phyloP scores from a whole-genome alignment of 1,140 invertebrate species.

The Musca vetustissima region DNA sequence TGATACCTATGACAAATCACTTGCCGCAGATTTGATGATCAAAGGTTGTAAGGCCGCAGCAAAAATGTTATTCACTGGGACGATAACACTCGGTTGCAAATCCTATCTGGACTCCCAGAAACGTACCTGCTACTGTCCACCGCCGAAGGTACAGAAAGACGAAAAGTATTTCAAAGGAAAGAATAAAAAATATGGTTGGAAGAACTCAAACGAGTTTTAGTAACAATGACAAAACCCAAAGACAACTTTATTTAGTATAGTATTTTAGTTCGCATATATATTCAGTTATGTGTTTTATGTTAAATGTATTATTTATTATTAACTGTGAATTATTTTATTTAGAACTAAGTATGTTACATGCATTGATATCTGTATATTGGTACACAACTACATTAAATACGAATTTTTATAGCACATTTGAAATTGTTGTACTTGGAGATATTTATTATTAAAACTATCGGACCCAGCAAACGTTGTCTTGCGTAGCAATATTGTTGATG shows the following conservation, averaged over 20 bases:
- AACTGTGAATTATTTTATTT: neutral
- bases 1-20: conserved; percentile 65
- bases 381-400: too few species aligned
- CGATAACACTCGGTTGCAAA: conserved; percentile 79
- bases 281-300: neutral
- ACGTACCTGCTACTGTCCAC: conserved; percentile 73
- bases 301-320: conserved; percentile 2
- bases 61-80: conserved; percentile 80
- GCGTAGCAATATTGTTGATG: too few species aligned
- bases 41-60: conserved; percentile 81
- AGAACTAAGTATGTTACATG: too few species aligned
- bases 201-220: conserved; percentile 50
- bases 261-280: neutral
- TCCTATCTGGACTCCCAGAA: conserved; percentile 79
- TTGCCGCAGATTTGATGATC: conserved; percentile 64
- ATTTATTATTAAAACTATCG: too few species aligned
- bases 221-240: neutral
- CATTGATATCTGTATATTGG: too few species aligned
- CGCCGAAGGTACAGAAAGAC: conserved; percentile 27
- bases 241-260: neutral
- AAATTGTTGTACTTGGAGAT: too few species aligned
- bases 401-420: too few species aligned
- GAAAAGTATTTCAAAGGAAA: conserved; percentile 36
- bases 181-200: conserved; percentile 51
- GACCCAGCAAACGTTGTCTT: too few species aligned